phyloP scores from a whole-genome alignment of 2,113 vertebrate species.

The Gadus chalcogrammus region DNA sequence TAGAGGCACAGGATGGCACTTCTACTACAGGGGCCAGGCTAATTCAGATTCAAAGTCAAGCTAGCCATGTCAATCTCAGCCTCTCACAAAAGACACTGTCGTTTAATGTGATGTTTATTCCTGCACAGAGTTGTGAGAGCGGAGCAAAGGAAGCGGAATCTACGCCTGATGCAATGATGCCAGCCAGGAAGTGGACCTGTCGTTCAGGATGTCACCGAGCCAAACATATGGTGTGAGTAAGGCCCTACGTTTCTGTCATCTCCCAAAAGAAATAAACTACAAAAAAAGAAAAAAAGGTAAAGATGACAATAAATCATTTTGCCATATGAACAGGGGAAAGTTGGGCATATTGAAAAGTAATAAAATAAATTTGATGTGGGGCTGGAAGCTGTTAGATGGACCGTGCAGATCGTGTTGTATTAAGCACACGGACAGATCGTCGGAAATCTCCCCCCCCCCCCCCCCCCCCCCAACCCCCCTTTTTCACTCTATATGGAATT shows the following conservation, averaged over 20 bases:
- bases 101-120: too few relatives aligned
- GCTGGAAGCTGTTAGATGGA: slow-evolving; percentile 46
- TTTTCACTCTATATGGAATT: slow-evolving; percentile 51
- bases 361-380: slow-evolving; percentile 23
- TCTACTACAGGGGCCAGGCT: too few relatives aligned
- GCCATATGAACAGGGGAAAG: slow-evolving; percentile 31
- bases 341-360: slow-evolving; percentile 38
- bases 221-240: slow-evolving; percentile 28
- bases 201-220: slow-evolving; percentile 17
- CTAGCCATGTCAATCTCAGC: too few relatives aligned
- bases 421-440: slow-evolving; percentile 51
- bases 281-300: slow-evolving; percentile 7
- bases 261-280: neutral
- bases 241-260: slow-evolving; percentile 16
- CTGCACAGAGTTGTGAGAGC: too few relatives aligned
- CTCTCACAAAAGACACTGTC: too few relatives aligned
- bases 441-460: slow-evolving; percentile 45
- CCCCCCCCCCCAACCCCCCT: too few relatives aligned
- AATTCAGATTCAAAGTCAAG: too few relatives aligned
- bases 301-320: too few relatives aligned
- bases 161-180: slow-evolving; percentile 6
- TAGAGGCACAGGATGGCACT: too few relatives aligned
- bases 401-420: slow-evolving; percentile 48
- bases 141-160: neutral
- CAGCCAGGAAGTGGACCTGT: slow-evolving; percentile 22